Evolutionary conservation across 2,888 invertebrate species (phyloP).

Genomic region (Linyphia triangularis): DNA sequence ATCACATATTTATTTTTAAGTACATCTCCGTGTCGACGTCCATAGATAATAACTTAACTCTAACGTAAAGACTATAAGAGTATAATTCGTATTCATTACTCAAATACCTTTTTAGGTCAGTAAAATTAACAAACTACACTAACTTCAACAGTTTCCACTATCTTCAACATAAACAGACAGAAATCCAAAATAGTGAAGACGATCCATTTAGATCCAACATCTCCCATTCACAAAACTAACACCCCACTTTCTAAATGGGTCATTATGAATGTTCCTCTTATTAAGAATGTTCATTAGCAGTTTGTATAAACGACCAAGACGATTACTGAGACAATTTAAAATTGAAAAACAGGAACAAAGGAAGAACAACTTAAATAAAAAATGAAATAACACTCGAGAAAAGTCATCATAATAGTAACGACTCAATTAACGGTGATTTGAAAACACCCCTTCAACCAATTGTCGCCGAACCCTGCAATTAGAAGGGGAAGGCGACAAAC

Average conservation of each 20-base stretch:
- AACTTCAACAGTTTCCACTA: no score
- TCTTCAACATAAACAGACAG: no score
- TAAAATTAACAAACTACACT: no score
- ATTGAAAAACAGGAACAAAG: not conserved
- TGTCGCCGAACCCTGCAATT: conserved; percentile 65
- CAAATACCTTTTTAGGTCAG: no score
- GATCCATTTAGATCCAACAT: not conserved
- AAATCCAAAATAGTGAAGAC: no score
- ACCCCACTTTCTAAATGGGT: not conserved
- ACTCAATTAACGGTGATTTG: conserved; percentile 68
- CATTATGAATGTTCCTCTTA: not conserved
- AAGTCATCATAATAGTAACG: conserved; percentile 11
- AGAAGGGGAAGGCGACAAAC: conserved; percentile 68
- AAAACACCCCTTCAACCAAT: conserved; percentile 61
- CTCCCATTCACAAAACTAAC: not conserved
- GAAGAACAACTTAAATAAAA: not conserved
- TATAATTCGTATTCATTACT: no score
- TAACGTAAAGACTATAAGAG: no score
- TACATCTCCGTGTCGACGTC: no score
- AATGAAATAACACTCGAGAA: conserved; percentile 17
- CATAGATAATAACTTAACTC: no score
- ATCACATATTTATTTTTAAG: no score
- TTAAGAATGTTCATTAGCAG: not conserved
- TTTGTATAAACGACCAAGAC: not conserved
- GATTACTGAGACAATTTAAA: conserved; percentile 24